These are phyloP conservation scores for Zaprionus lineosus DNA, from an alignment of 2,888 invertebrate genomes.

Conservation along the genomic window DNA sequence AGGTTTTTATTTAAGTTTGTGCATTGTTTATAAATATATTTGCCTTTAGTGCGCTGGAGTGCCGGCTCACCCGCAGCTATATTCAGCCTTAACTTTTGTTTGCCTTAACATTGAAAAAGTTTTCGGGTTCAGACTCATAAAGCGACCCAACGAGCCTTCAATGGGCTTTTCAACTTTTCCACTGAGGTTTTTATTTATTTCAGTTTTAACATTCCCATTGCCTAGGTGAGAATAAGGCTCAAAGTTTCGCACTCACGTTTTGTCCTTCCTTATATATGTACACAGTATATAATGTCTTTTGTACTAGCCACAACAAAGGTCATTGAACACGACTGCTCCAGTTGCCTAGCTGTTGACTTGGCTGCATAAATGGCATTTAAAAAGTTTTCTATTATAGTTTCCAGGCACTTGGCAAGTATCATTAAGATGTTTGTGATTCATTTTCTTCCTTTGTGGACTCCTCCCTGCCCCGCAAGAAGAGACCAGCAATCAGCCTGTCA, in stretches of 20 bases:
- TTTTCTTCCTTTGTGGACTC: conserved; percentile 5
- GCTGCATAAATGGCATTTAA: conserved; percentile 46
- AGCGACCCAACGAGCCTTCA: conserved; percentile 5
- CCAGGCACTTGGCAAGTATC: conserved; percentile 43
- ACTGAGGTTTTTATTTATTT: conserved; percentile 30
- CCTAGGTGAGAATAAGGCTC: conserved; percentile 41
- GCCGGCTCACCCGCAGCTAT: conserved; percentile 6
- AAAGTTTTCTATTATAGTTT: conserved; percentile 61
- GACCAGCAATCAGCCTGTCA: neutral
- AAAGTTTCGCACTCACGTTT: conserved; percentile 32
- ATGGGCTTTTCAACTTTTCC: conserved; percentile 37
- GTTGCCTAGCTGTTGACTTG: conserved; percentile 28
- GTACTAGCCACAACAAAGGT: conserved; percentile 50
- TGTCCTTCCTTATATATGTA: conserved; percentile 6
- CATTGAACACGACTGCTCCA: conserved; percentile 63
- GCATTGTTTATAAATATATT: conserved; percentile 69
- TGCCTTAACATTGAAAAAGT: conserved; percentile 67
- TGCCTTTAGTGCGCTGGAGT: conserved; percentile 45
- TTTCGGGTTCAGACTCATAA: conserved; percentile 29
- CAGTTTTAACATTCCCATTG: conserved; percentile 28
- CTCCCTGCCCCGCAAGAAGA: neutral
- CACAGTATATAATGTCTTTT: conserved; percentile 1
- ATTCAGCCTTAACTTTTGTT: conserved; percentile 51
- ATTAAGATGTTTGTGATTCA: conserved; percentile 35
- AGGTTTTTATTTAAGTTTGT: conserved; percentile 63